These are phyloP conservation scores for Drosophila lowei DNA, from an alignment of 1,140 invertebrate species.

Conservation along the genomic window DNA sequence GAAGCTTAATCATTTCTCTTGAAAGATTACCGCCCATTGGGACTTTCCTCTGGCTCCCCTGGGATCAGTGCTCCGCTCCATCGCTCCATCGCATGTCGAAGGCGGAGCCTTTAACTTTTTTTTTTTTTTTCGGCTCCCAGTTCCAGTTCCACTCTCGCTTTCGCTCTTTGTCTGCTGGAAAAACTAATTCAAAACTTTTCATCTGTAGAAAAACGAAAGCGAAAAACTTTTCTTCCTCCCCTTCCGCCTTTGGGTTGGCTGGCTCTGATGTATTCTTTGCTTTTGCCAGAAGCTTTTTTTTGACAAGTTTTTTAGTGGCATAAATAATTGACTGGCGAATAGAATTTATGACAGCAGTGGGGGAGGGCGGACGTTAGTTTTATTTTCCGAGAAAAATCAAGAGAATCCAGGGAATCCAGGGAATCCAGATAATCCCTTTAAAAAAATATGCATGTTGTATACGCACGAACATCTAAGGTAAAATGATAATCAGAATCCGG, in stretches of 20 bases:
- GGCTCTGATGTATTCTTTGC: conserved; percentile 16
- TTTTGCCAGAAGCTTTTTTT: conserved; percentile 26
- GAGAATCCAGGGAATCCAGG: no score
- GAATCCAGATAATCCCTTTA: not conserved
- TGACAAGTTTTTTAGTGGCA: conserved; percentile 42
- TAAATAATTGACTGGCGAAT: conserved; percentile 40
- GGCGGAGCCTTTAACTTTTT: conserved; percentile 26
- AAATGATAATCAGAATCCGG: no score
- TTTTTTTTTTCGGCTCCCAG: not conserved
- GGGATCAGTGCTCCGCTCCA: not conserved
- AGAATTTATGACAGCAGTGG: conserved; percentile 6
- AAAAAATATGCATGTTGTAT: not conserved
- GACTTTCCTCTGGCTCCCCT: conserved; percentile 7
- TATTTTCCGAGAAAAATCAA: not conserved
- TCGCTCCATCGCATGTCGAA: conserved; percentile 13
- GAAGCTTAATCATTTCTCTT: conserved; percentile 41
- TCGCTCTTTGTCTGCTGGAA: not conserved
- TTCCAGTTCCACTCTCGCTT: conserved; percentile 1
- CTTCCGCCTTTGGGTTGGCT: no score
- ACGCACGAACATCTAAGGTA: no score
- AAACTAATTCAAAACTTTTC: conserved; percentile 60
- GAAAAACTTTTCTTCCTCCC: conserved; percentile 33
- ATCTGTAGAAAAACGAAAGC: conserved; percentile 6
- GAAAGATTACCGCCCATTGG: not conserved
- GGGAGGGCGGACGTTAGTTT: not conserved